Percentiles rank a stretch among this genome's conserved stretches.
phyloP scores from a whole-genome alignment of 2,888 invertebrate species.

The Liposcelis brunnea region DNA sequence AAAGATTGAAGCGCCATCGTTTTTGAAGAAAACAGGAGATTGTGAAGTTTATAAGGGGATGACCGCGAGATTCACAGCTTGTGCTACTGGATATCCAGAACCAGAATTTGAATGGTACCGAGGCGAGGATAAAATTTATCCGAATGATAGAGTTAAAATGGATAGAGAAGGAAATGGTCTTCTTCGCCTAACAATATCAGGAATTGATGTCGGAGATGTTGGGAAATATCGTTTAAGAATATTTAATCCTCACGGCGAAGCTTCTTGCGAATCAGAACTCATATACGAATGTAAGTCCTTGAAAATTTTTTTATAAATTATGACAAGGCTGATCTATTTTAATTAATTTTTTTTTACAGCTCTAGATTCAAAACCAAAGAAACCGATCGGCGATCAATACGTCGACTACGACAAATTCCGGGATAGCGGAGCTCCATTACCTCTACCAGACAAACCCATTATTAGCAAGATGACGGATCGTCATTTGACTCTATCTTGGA shows the following conservation, averaged over 20 bases:
- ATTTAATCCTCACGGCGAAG: slow-evolving; percentile 71
- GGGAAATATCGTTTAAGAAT: slow-evolving; percentile 72
- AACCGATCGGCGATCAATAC: slow-evolving; percentile 47
- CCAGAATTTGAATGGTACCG: slow-evolving; percentile 79
- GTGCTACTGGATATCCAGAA: slow-evolving; percentile 70
- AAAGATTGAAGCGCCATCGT: slow-evolving; percentile 67
- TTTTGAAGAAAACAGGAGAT: slow-evolving; percentile 78
- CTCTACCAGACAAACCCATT: slow-evolving; percentile 76
- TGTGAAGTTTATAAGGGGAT: slow-evolving; percentile 73
- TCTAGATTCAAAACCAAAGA: slow-evolving; percentile 16
- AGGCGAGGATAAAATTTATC: slow-evolving; percentile 59
- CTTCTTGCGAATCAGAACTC: slow-evolving; percentile 58
- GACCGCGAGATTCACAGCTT: slow-evolving; percentile 86
- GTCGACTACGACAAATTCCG: slow-evolving; percentile 69
- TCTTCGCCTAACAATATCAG: slow-evolving; percentile 60
- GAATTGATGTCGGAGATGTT: slow-evolving; percentile 60
- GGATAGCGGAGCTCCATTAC: slow-evolving; percentile 68
- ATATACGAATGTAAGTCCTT: slow-evolving; percentile 55
- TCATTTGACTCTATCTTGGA: slow-evolving; percentile 80
- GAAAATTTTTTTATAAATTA: neutral
- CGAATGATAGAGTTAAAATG: slow-evolving; percentile 64
- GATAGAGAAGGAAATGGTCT: slow-evolving; percentile 71
- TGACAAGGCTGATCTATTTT: neutral
- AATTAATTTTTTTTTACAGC: neutral
- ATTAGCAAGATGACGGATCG: slow-evolving; percentile 85